These are phyloP conservation scores for Holotrichia oblita DNA, from an alignment of 1,140 invertebrate species.

Conservation along the genomic window DNA sequence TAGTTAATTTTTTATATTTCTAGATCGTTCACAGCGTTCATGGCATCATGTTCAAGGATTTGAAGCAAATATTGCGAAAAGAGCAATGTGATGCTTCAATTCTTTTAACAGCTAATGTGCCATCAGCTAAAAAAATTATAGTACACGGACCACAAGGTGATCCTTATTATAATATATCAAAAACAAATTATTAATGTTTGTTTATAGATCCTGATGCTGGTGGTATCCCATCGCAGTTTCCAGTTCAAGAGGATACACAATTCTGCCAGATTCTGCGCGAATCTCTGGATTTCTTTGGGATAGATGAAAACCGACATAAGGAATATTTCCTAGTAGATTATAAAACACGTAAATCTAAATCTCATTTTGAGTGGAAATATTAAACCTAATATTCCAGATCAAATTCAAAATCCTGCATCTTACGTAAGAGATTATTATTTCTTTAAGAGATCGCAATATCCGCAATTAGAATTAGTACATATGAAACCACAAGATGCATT, in stretches of 20 bases:
- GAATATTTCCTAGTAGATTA: conserved; percentile 97
- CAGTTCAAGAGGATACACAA: conserved; percentile 98
- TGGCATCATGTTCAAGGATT: conserved; percentile 99
- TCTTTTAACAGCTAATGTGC: conserved; percentile 97
- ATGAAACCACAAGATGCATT: conserved; percentile 94
- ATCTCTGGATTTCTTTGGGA: conserved; percentile 96
- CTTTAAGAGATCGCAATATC: conserved; percentile 98
- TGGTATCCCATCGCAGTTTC: conserved; percentile 97
- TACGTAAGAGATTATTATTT: conserved; percentile 99
- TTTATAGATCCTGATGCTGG: conserved; percentile 83
- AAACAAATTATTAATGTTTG: conserved; percentile 39
- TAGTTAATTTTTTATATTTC: conserved; percentile 44
- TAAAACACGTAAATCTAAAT: conserved; percentile 87
- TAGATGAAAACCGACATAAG: conserved; percentile 88
- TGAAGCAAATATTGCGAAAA: conserved; percentile 98
- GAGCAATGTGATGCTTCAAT: conserved; percentile 99
- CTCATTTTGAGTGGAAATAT: not conserved
- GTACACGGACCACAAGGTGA: conserved; percentile 89
- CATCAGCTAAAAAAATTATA: conserved; percentile 98
- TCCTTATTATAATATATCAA: conserved; percentile 5
- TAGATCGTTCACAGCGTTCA: conserved; percentile 96
- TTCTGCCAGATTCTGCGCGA: conserved; percentile 96
- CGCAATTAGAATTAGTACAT: conserved; percentile 93
- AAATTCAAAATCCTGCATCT: conserved; percentile 92
- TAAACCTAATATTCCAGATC: conserved; percentile 71